Evolutionary conservation across 2,113 vertebrate genomes (phyloP), one percentile per base, ranked within the genome.

Genomic region (Siphamia tubifer): DNA sequence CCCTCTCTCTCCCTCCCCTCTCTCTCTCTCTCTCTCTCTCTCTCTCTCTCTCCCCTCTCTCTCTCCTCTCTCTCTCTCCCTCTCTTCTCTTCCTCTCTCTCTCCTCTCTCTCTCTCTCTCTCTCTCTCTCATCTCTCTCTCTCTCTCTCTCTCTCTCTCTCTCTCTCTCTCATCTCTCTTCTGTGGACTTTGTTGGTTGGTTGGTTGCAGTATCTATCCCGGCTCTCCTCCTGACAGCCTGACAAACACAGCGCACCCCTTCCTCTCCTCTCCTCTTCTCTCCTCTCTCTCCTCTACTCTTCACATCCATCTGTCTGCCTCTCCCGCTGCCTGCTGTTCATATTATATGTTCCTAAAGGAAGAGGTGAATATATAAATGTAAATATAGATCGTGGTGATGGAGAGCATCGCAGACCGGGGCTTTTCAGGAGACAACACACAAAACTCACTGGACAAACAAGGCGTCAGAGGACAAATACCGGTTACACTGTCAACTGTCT

Each of bases 381-480:
- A 9, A 7, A n/a, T n/a, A 1, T 5, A 70, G 57, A 60, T 49
- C 79, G 62, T 58, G 56, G 74, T 73, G 24, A 92, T 90, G 90
- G 83, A 87, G 79, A 81, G 70, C 20, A 15, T 69, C 7, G 69
- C 31, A 81, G 60, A 81, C 75, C 64, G 67, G 57, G 24, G 72
- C 62, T 79, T 47, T 58, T 4, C 38, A 11, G 73, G 80, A 81
- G 56, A 85, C n/a, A 15, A 28, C 60, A 60, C 64, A 44, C 52
- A 21, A 83, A 83, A 87, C 74, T 84, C 77, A 21, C 34, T 39
- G 82, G 77, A 74, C 68, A 54, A 68, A 81, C 66, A 74, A 71
- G 32, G 69, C 65, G 47, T 32, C 31, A 65, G 25, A 53, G 58
- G 35, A 44, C 58, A 43, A 52, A 54, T 9, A 34, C 49, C 65